Evolutionary conservation across 2,113 vertebrate species (phyloP), one percentile per base, ranked within the genome.

Genomic region (Xiphophorus couchianus): DNA sequence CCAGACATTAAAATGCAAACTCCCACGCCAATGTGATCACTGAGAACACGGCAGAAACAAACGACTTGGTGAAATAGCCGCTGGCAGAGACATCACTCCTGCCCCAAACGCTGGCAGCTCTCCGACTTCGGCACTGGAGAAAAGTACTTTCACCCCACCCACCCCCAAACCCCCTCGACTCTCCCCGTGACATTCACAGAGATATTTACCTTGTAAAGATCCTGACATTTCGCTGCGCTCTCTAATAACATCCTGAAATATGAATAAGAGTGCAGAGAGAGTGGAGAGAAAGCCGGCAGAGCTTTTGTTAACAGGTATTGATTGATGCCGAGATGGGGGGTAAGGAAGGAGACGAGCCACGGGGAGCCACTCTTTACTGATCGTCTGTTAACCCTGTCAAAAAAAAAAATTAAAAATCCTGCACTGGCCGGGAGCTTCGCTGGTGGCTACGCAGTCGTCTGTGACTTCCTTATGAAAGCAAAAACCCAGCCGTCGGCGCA

Each of bases 191-290:
- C 93, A 89, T 93, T 88, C 90, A 75, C 80, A 77, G 76, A 86
- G 89, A 90, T 89, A 92, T 94, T 93, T 91, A 91, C 91, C 86
- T 87, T 84, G 83, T 90, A 94, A 91, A 92, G 91, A 93, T 93
- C 90, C 90, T 94, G 94, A 94, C 92, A 94, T 94, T 94, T 93
- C 63, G 25, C 75, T 30, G 81, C n/a, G 31, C 48, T 66, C 83
- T 91, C 86, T 93, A 91, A 92, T 91, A 92, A 89, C 90, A 81
- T 80, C 84, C 81, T 86, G 89, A 88, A 89, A 90, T 91, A 91
- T 92, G 92, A 93, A 92, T 92, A 89, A 87, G 87, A 69, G 81
- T 13, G 66, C 60, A 35, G 83, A 83, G 83, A 83, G 83, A 83
- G 85, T 73, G 80, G 75, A 78, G 81, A 76, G 73, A 71, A 80